A percentile compares a stretch with the other conserved stretches of the same genome.
These are phyloP conservation scores for Baronia brevicornis DNA, from an alignment of 2,888 invertebrate species.

Conservation along the genomic window DNA sequence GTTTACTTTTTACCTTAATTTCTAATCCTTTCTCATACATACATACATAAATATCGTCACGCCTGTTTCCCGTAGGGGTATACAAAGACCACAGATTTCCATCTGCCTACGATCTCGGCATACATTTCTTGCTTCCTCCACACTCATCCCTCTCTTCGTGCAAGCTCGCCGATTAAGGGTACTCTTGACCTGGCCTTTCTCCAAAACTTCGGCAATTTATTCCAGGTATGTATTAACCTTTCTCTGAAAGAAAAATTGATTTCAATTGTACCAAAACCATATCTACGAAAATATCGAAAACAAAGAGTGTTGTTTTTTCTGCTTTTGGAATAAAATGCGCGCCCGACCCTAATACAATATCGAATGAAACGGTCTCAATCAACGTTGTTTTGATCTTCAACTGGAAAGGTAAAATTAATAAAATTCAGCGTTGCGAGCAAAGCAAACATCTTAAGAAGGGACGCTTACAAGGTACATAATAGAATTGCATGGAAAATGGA, in stretches of 20 bases:
- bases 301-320: conserved; percentile 8
- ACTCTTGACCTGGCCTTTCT: too few relatives aligned
- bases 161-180: too few relatives aligned
- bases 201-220: too few relatives aligned
- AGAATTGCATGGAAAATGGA: conserved; percentile 14
- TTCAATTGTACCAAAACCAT: conserved; percentile 12
- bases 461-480: conserved; percentile 16
- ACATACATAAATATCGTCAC: too few relatives aligned
- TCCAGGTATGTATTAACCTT: too few relatives aligned
- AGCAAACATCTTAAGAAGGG: conserved; percentile 17
- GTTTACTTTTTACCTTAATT: too few relatives aligned
- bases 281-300: conserved; percentile 12
- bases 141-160: too few relatives aligned
- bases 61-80: too few relatives aligned
- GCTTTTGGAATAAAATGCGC: conserved; percentile 8
- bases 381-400: conserved; percentile 16
- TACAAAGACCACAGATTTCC: too few relatives aligned
- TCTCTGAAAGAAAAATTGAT: background rate
- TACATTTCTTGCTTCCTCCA: too few relatives aligned
- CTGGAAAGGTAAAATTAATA: conserved; percentile 19
- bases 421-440: conserved; percentile 16
- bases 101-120: too few relatives aligned
- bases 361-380: conserved; percentile 16
- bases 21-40: too few relatives aligned
- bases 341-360: conserved; percentile 17